Conservation (phyloP, 2,797 vertebrate genomes). For the Catharus ustulatus region DNA sequence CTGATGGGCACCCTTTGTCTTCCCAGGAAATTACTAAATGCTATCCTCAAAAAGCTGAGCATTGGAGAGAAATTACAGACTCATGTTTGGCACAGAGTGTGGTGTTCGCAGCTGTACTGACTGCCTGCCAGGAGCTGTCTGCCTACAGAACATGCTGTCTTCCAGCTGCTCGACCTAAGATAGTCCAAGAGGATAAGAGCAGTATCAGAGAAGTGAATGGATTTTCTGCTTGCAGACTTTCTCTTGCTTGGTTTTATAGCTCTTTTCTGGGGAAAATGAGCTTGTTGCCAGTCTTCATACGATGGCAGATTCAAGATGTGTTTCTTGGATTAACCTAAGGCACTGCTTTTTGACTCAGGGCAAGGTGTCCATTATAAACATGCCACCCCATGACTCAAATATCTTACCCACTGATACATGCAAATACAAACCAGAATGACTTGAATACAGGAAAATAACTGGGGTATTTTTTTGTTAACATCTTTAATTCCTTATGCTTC, state of each 20-base stretch:
- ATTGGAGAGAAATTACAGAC: conserved; percentile 24
- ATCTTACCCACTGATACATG: neutral
- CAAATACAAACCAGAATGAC: neutral
- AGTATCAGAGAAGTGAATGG: neutral
- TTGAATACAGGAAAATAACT: neutral
- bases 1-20: neutral
- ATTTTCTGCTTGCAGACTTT: neutral
- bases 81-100: neutral
- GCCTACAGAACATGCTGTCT: conserved; percentile 29
- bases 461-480: neutral
- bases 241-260: neutral
- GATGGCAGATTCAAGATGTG: neutral
- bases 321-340: neutral
- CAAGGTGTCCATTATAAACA: neutral
- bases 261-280: neutral
- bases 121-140: conserved; percentile 13
- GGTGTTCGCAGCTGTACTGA: neutral
- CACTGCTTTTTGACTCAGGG: neutral
- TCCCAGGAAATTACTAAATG: conserved; percentile 19
- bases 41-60: neutral
- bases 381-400: neutral
- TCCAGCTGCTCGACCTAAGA: neutral
- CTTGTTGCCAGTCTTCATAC: neutral
- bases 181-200: neutral
- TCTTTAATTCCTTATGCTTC: neutral